These are phyloP conservation scores for Esox lucius DNA, from an alignment of 2,797 vertebrate species.

Conservation along the genomic window DNA sequence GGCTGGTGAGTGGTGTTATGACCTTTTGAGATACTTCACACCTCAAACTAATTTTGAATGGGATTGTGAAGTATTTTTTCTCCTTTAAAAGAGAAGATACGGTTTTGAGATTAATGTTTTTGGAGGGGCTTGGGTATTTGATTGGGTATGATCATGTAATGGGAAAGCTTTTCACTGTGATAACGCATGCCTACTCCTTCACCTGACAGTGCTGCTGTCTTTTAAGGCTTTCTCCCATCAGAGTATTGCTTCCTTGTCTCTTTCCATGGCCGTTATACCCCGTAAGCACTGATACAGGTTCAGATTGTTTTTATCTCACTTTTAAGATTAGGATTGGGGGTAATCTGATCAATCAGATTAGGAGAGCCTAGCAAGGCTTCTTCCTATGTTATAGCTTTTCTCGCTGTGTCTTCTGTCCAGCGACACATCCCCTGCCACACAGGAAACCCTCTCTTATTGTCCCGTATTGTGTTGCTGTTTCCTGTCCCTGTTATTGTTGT, in stretches of 20 bases:
- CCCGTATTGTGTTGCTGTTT: slow-evolving; percentile 52
- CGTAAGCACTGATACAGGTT: background rate
- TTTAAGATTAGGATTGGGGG: background rate
- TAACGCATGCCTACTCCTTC: too few species aligned
- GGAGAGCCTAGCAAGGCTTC: background rate
- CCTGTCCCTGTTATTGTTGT: slow-evolving; percentile 57
- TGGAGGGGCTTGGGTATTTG: too few species aligned
- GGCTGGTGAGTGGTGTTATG: too few species aligned
- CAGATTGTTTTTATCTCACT: background rate
- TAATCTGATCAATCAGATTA: background rate
- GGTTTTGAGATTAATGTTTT: too few species aligned
- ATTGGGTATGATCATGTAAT: too few species aligned
- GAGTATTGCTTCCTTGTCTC: background rate
- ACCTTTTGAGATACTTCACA: too few species aligned
- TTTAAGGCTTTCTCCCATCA: background rate
- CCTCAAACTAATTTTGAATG: too few species aligned
- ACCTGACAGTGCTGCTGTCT: background rate
- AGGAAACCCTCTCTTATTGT: slow-evolving; percentile 58
- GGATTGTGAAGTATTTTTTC: too few species aligned
- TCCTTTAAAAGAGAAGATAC: too few species aligned
- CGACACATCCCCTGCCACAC: slow-evolving; percentile 40
- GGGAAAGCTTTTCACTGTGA: too few species aligned
- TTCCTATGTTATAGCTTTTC: background rate
- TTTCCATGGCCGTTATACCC: background rate
- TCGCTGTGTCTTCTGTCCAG: background rate